Base-by-base conservation (phyloP, 35 echinoderm and acorn worm species). In the Ophioderma brevispina region DNA sequence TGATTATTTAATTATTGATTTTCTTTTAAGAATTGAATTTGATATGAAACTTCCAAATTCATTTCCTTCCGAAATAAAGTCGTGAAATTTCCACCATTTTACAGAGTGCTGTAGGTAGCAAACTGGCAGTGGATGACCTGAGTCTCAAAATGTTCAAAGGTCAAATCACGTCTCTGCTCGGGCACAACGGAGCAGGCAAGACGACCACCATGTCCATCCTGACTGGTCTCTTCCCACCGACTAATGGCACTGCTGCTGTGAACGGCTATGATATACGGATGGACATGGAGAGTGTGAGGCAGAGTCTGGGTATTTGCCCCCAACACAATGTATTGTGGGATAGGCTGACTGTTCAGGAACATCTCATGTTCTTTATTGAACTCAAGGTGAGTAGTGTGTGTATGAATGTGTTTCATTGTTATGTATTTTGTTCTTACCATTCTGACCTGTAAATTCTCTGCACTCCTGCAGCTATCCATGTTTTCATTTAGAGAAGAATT, bases 261-360 rank as follows among this genome's bases (percentile, higher is more conserved):
- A 99, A 99, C 35, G 97, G 94, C 10, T 84, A 95, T 33, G 79
- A 63, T 75, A 93, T 99, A 30, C 32, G 87, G 36, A 85, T 40
- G 0, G 87, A 95, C 55, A 99, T 99, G 56, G 94, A 95, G 13
- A 84, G 84, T 21, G 93, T 95, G 15, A 81, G 97, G 0, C 76
- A 85, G 32, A 99, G 97, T 49, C 91, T 99, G 0, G 97, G 97
- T 6, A 79, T 99, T 0, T 99, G 97, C 84, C 97, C 97, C 49
- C 97, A 99, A 91, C 97, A 99, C 81, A 99, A 99, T 49, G 97
- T 99, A 4, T 64, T 99, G n/a, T 99, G 92, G 88, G 97, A 99
- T 40, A 82, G 97, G 19, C 84, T 99, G 18, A 99, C 97, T 23
- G 97, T 99, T 4, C 95, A 93, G 76, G 97, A 99, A 64, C 97